Base-by-base conservation (phyloP, 1,140 invertebrate genomes). In the Aleiodes sp. region DNA sequence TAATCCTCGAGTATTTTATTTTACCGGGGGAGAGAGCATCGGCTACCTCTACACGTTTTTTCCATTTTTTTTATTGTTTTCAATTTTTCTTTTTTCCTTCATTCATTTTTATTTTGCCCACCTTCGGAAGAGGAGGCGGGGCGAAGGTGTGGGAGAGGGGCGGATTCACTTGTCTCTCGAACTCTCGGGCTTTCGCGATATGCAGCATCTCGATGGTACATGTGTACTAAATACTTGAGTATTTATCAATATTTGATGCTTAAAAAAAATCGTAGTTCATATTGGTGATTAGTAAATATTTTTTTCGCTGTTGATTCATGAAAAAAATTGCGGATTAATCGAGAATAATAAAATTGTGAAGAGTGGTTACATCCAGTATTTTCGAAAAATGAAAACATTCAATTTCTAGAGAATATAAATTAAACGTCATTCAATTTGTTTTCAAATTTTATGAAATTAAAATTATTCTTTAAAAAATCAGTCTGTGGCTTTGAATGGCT, bases 281-380 rank as follows among this genome's bases (percentile, higher is more conserved):
- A 76, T 76, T 77, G 79, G 76, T 78, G 77, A 80, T 80, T 80
- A 79, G 78, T 70, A 78, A 80, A 79, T 79, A 80, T 79, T 65
- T 26, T 41, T 65, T 16, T n/a, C n/a, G n/a, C n/a, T n/a, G n/a
- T n/a, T n/a, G n/a, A n/a, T n/a, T n/a, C n/a, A n/a, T n/a, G n/a
- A 52, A 65, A 52, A 52, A 57, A 26, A 57, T 26, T 29, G 24
- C 63, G 46, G 26, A 52, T 52, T 2, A 4, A 19, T 35, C 14
- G 26, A 64, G 16, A 21, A 19, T 37, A 37, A 37, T 39, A 64
- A 37, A n/a, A n/a, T n/a, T n/a, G n/a, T n/a, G n/a, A n/a, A n/a
- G n/a, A n/a, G n/a, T n/a, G n/a, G n/a, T n/a, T n/a, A n/a, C n/a
- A n/a, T n/a, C n/a, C n/a, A n/a, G n/a, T n/a, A n/a, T n/a, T n/a